Base-by-base conservation (phyloP, 1,140 invertebrate species). In the Rhyzopertha dominica region DNA sequence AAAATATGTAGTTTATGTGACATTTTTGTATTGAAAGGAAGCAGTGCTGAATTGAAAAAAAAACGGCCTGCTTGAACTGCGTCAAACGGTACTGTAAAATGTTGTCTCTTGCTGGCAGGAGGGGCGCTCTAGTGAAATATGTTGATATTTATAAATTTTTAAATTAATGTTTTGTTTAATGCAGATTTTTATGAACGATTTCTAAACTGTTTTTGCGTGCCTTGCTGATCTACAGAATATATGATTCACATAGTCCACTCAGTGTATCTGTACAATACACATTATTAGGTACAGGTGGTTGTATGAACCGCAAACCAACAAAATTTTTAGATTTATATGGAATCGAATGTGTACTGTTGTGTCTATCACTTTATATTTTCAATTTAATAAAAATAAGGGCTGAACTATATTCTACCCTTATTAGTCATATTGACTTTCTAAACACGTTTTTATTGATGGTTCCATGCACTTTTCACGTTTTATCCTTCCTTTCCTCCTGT, bases 381-480 rank as follows among this genome's bases (percentile, higher is more conserved):
- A 58, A 60, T 54, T 59, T 53, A 56, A 53, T 48, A 54, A 58
- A 54, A 43, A 47, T 59, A 39, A 54, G 54, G 58, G 60, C 55
- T 56, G 55, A 53, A 60, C 52, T 62, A 54, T 39, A 60, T 54
- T 53, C 48, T 57, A 57, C 53, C 59, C 57, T 59, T 59, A n/a
- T n/a, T n/a, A 56, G 57, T 59, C 59, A 59, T 60, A 63, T 63
- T 59, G 61, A 59, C 61, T 61, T 56, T 55, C n/a, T n/a, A n/a
- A n/a, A n/a, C n/a, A n/a, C n/a, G n/a, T n/a, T n/a, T n/a, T n/a
- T n/a, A n/a, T n/a, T n/a, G n/a, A n/a, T n/a, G n/a, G n/a, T n/a
- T n/a, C n/a, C n/a, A n/a, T n/a, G n/a, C n/a, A n/a, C n/a, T n/a
- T n/a, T n/a, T n/a, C n/a, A n/a, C n/a, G n/a, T n/a, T n/a, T n/a